Evolutionary conservation across 2,888 invertebrate genomes (phyloP).

Genomic region (Epicampocera succincta): DNA sequence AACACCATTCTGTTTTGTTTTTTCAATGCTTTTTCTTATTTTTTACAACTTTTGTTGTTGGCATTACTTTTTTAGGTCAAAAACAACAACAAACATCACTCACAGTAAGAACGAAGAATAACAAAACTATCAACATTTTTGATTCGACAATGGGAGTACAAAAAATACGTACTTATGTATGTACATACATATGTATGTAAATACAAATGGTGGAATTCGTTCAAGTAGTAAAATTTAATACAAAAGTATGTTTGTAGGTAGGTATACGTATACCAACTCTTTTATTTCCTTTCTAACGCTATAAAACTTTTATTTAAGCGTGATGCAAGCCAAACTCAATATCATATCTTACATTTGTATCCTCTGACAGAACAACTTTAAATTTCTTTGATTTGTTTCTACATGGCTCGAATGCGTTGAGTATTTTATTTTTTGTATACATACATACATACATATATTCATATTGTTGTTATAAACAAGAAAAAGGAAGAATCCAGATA

Average conservation of each 20-base stretch:
- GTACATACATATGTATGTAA: slow-evolving; percentile 8
- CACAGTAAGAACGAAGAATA: slow-evolving; percentile 44
- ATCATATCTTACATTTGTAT: background rate
- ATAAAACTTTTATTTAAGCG: slow-evolving; percentile 27
- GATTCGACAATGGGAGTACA: background rate
- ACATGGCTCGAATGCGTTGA: background rate
- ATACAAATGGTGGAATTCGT: slow-evolving; percentile 19
- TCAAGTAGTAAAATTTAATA: slow-evolving; percentile 29
- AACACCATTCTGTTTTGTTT: slow-evolving; percentile 45
- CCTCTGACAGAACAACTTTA: background rate
- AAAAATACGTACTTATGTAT: too few relatives aligned
- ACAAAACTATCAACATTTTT: slow-evolving; percentile 54
- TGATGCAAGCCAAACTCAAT: slow-evolving; percentile 13
- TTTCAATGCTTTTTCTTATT: slow-evolving; percentile 33
- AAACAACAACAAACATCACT: slow-evolving; percentile 62
- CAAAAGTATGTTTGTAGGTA: too few relatives aligned
- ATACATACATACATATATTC: background rate
- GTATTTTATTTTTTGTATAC: background rate
- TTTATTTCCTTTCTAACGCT: too few relatives aligned
- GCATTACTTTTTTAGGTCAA: slow-evolving; percentile 63
- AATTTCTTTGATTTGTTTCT: slow-evolving; percentile 34
- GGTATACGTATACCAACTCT: too few relatives aligned
- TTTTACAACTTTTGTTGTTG: slow-evolving; percentile 54
- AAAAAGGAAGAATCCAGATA: slow-evolving; percentile 18
- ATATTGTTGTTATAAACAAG: slow-evolving; percentile 17